Conservation (phyloP, 2,888 invertebrate species). For the Punctoribates punctum region DNA sequence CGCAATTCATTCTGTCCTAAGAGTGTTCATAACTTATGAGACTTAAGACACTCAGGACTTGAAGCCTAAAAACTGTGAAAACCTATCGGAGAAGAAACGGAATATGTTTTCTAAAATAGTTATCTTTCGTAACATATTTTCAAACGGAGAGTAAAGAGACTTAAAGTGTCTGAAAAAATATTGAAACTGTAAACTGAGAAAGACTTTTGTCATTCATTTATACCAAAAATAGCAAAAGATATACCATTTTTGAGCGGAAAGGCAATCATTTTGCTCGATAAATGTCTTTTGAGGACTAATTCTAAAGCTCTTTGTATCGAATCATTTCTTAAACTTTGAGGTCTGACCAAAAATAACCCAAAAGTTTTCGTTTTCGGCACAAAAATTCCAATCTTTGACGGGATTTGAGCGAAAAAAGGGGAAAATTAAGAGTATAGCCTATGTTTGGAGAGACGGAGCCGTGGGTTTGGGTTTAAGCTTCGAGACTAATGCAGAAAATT, state of each 20-base stretch:
- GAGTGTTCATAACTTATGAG: background rate
- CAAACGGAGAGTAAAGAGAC: too few relatives aligned
- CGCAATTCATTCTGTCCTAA: constrained; percentile 21
- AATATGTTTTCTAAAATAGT: background rate
- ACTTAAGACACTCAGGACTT: background rate
- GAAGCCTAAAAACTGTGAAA: background rate
- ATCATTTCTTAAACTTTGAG: background rate
- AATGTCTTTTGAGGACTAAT: background rate
- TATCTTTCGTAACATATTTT: background rate
- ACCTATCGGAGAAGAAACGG: background rate
- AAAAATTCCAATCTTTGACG: background rate
- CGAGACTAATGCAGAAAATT: background rate
- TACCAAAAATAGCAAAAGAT: background rate
- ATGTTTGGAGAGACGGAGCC: background rate
- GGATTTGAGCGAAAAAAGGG: background rate
- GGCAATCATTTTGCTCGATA: background rate
- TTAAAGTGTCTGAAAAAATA: background rate
- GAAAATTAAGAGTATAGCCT: background rate
- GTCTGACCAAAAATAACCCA: background rate
- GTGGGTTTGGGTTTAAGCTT: background rate
- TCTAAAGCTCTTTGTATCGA: constrained; percentile 12
- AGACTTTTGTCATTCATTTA: background rate
- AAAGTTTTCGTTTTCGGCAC: constrained; percentile 12
- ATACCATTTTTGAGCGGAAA: background rate
- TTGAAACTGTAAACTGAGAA: background rate